Evolutionary conservation across 2,797 vertebrate genomes (phyloP).

Genomic region (Myiotriccus ornatus): DNA sequence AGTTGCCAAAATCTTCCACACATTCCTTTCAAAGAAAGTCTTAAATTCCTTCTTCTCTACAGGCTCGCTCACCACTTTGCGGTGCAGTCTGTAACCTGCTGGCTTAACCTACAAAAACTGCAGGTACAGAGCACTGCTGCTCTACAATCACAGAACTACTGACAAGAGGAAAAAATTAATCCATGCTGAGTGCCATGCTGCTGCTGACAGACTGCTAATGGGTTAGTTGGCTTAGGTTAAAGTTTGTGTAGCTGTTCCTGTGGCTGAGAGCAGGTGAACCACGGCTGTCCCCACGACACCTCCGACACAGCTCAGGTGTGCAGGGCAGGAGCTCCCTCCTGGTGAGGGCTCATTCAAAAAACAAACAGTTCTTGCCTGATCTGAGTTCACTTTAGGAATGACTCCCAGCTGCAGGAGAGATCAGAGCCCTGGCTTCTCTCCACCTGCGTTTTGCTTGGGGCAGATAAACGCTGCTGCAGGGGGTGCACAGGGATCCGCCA

Average conservation of each 20-base stretch:
- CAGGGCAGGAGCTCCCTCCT: neutral
- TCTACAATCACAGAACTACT: neutral
- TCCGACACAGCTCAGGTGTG: accelerated
- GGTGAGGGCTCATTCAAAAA: neutral
- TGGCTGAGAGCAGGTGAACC: neutral
- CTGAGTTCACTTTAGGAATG: neutral
- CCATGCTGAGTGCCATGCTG: neutral
- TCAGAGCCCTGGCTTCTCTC: neutral
- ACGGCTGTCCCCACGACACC: neutral
- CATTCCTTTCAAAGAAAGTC: neutral
- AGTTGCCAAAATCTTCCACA: neutral
- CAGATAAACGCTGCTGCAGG: neutral
- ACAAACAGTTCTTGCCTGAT: neutral
- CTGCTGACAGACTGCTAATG: neutral
- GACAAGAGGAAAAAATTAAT: neutral
- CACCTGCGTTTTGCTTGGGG: neutral
- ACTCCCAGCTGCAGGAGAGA: neutral
- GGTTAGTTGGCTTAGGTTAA: neutral
- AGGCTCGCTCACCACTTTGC: neutral
- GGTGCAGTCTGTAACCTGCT: neutral
- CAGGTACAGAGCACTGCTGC: neutral
- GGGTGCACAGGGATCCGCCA: neutral
- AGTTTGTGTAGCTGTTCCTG: neutral
- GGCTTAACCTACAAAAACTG: conserved; percentile 9
- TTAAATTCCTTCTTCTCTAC: neutral